Evolutionary conservation across 2,797 vertebrate genomes (phyloP).

Genomic region (Enteromius paludinosus): DNA sequence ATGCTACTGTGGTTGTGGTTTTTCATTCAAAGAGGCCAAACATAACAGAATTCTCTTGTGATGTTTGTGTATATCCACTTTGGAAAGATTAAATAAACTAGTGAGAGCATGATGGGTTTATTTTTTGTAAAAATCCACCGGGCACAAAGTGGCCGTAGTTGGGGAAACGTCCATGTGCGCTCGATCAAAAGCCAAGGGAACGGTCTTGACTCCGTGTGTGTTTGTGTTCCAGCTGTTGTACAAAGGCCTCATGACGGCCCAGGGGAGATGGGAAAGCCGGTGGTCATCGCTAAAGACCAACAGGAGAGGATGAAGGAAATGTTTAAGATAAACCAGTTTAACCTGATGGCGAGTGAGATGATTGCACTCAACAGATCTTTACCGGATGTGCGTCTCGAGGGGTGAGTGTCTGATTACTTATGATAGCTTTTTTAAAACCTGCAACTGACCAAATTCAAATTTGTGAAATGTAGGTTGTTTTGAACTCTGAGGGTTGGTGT

Average conservation of each 20-base stretch:
- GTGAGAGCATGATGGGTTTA: not conserved
- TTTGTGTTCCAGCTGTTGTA: constrained; percentile 78
- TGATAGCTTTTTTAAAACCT: not conserved
- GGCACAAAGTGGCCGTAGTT: not conserved
- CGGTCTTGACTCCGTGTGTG: constrained; percentile 37
- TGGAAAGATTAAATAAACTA: not conserved
- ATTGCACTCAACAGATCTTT: constrained; percentile 96
- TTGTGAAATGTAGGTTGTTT: not conserved
- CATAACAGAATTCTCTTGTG: not conserved
- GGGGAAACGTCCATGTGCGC: not conserved
- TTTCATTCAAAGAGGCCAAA: not conserved
- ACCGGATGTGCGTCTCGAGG: constrained; percentile 96
- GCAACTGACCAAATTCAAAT: not conserved
- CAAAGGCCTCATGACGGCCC: constrained; percentile 92
- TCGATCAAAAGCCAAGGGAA: not conserved
- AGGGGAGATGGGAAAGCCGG: constrained; percentile 96
- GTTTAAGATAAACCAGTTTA: constrained; percentile 99
- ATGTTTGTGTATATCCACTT: not conserved
- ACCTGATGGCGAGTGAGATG: constrained; percentile 98
- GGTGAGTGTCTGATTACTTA: constrained; percentile 79
- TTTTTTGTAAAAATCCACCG: not conserved
- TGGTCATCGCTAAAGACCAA: constrained; percentile 95
- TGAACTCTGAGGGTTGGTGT: not conserved
- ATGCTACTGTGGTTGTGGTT: not conserved
- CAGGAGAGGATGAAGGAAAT: constrained; percentile 99